Evolutionary conservation across 2,797 vertebrate species (phyloP).

Genomic region (Sebastes melanostomus): DNA sequence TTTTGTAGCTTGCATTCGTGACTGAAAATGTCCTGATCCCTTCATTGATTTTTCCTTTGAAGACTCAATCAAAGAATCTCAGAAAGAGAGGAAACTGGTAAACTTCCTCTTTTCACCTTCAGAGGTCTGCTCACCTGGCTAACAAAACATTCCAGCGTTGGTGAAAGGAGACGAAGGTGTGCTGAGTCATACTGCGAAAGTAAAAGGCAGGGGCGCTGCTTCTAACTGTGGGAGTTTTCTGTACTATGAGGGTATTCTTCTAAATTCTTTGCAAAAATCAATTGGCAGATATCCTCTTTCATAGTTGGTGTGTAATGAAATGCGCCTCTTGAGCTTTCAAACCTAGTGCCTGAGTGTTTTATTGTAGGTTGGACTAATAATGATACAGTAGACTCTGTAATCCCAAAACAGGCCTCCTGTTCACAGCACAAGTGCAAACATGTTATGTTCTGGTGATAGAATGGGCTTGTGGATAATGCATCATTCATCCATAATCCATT

Average conservation of each 20-base stretch:
- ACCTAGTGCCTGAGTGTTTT: background rate
- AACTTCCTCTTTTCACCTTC: slow-evolving; percentile 24
- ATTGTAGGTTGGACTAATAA: background rate
- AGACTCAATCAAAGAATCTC: slow-evolving; percentile 7
- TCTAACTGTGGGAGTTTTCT: slow-evolving; percentile 3
- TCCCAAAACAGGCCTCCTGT: background rate
- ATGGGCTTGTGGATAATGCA: background rate
- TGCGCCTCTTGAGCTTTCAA: background rate
- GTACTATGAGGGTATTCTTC: slow-evolving; percentile 10
- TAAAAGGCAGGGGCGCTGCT: background rate
- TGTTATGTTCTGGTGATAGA: background rate
- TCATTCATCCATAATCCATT: background rate
- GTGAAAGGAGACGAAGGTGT: slow-evolving; percentile 21
- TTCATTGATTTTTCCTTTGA: slow-evolving; percentile 46
- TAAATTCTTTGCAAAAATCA: slow-evolving; percentile 8
- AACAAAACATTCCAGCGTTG: background rate
- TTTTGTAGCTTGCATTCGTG: background rate
- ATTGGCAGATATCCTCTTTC: slow-evolving; percentile 22
- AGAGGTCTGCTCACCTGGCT: slow-evolving; percentile 2
- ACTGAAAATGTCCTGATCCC: slow-evolving; percentile 9
- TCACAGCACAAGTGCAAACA: background rate
- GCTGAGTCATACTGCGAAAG: slow-evolving; percentile 36
- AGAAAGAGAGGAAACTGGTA: background rate
- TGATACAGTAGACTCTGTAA: background rate
- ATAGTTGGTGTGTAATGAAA: background rate